Base-by-base conservation (phyloP, 1,140 invertebrate genomes). In the Trichogramma pretiosum region DNA sequence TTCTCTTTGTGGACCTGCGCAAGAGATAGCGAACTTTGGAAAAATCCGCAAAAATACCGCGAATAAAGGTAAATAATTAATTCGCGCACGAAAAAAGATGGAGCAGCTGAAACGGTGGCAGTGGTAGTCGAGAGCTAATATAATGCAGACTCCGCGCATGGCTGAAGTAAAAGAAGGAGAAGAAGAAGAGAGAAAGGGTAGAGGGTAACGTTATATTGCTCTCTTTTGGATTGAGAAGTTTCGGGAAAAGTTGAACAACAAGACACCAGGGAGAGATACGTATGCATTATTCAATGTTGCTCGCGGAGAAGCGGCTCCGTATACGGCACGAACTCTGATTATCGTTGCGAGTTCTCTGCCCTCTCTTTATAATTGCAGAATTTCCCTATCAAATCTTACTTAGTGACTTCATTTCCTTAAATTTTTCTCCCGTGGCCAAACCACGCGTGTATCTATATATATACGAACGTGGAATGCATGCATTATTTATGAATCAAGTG, bases 261-360 rank as follows among this genome's bases (percentile, higher is more conserved):
- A 49, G 48, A 11, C 48, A 39, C 48, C 13, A n/a, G 48, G 48
- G 48, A 18, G 9, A 38, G 16, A 38, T 49, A 38, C 18, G 34
- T 49, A 34, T 43, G 34, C 41, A 44, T 49, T 43, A 49, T 44
- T 16, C 35, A 44, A 43, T n/a, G n/a, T n/a, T n/a, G n/a, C n/a
- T n/a, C n/a, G n/a, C n/a, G n/a, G 26, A 44, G 35, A 30, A 44
- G 13, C 16, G 33, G n/a, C n/a, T n/a, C n/a, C n/a, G n/a, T n/a
- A n/a, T n/a, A n/a, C n/a, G 19, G 30, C 32, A 22, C 18, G 16
- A 22, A 43, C 10, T 37, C 16, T 21, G n/a, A n/a, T n/a, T n/a
- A n/a, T n/a, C n/a, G n/a, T n/a, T n/a, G n/a, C n/a, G n/a, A n/a
- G n/a, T n/a, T n/a, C n/a, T n/a, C n/a, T n/a, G n/a, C n/a, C n/a